Conservation (phyloP, 2,113 vertebrate species). For the Catagonus wagneri region DNA sequence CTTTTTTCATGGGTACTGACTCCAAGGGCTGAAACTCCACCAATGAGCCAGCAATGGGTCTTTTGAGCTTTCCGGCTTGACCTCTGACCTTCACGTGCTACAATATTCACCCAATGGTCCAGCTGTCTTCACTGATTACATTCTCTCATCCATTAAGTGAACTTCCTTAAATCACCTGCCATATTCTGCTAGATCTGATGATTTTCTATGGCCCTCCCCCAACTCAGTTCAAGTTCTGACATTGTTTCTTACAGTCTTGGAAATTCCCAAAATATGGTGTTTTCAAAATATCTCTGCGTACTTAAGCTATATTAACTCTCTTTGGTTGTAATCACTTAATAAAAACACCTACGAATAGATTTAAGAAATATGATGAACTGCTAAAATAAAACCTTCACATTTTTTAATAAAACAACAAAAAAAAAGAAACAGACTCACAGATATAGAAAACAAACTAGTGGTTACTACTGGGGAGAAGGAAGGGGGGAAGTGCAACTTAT, state of each 20-base stretch:
- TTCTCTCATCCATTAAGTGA: background rate
- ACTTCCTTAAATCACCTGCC: background rate
- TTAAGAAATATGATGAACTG: constrained; percentile 48
- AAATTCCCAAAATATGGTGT: background rate
- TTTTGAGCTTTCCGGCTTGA: background rate
- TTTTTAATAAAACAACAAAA: background rate
- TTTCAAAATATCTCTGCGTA: background rate
- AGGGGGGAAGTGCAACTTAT: background rate
- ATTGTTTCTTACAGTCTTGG: background rate
- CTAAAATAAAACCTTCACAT: constrained; percentile 23
- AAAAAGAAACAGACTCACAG: background rate
- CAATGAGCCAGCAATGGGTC: background rate
- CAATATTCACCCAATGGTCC: rapidly evolving
- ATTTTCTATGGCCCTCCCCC: background rate
- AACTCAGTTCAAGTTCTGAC: background rate
- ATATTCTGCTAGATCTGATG: background rate
- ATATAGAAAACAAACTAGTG: background rate
- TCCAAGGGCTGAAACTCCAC: background rate
- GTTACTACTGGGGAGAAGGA: background rate
- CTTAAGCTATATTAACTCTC: constrained; percentile 11
- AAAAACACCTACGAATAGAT: background rate
- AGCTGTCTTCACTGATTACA: background rate
- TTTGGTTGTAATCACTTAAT: constrained; percentile 18
- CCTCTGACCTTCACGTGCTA: background rate
- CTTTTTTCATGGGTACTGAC: background rate